These are phyloP conservation scores for Lasius platythorax DNA, from an alignment of 2,888 invertebrate genomes.

Conservation along the genomic window DNA sequence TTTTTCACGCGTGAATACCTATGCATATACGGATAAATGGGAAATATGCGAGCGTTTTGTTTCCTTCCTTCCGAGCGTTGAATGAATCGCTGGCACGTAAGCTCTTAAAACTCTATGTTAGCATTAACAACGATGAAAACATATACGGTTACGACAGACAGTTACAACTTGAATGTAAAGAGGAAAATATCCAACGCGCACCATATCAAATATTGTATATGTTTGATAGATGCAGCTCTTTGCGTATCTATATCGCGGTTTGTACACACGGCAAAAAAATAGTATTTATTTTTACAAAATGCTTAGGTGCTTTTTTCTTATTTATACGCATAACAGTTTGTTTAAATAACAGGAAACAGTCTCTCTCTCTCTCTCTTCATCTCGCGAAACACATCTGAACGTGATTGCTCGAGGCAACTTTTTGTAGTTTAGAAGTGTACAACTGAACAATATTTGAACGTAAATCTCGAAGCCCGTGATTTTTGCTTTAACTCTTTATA, in stretches of 20 bases:
- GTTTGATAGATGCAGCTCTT: background rate
- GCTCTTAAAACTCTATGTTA: constrained; percentile 4
- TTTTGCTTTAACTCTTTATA: constrained; percentile 7
- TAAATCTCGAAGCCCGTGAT: background rate
- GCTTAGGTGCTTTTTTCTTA: background rate
- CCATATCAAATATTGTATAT: background rate
- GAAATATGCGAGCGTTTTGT: background rate
- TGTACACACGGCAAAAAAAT: background rate
- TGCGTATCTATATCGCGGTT: background rate
- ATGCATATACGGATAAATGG: background rate
- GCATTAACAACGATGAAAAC: constrained; percentile 9
- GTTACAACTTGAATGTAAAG: constrained; percentile 17
- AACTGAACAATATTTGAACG: background rate
- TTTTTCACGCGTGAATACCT: background rate
- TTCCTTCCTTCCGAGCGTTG: background rate
- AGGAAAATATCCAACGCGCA: background rate
- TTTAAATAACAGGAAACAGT: constrained; percentile 2
- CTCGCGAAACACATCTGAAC: background rate
- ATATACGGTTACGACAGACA: background rate
- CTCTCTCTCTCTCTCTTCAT: background rate
- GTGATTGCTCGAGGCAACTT: constrained; percentile 1
- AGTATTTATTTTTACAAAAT: background rate
- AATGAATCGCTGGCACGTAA: constrained; percentile 17
- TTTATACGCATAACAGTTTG: constrained; percentile 24
- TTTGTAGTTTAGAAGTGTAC: background rate